Base-by-base conservation (phyloP, 1,140 invertebrate species). In the Meloidogyne floridensis region DNA sequence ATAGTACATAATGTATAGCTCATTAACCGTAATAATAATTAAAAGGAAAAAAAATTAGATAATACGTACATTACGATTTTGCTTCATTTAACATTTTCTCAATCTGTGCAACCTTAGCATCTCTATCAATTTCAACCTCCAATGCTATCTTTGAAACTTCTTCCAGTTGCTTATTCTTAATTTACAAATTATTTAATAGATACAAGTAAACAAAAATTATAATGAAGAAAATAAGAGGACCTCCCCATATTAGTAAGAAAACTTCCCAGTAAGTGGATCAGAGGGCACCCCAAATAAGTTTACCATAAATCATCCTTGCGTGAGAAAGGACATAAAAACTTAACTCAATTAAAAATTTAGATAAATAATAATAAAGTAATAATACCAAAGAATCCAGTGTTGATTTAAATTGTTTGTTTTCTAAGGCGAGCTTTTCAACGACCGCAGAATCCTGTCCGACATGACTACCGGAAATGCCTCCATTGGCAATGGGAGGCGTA, bases 131-230 rank as follows among this genome's bases (percentile, higher is more conserved):
- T 51, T 79, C 77, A 18, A 79, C 18, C 65, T 79, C 77, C 15
- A 71, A 18, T 8, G 77, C 77, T 15, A 79, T 71, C n/a, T 72
- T 69, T 15, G 77, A 79, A 10, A 79, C 77, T 51, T 71, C 51
- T 7, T 79, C 77, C 59, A 79, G 47, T n/a, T 79, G 77, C 20
- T 79, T 43, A 43, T 79, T 79, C 77, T 79, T n/a, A 72, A 71
- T n/a, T n/a, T 7, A 15, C 71, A 69, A 78, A 11, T 71, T 20
- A 70, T 2, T 53, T 18, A 72, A 8, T 51, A 65, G 8, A 15
- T 13, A 8, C 15, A n/a, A 2, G 10, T 3, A 18, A 43, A 32
- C 13, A 7, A 76, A 11, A 56, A 11, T 56, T 76, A 0, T 82
- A n/a, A 47, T 83, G 15, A 42, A 43, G 18, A 72, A 53, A 13